phyloP scores from a whole-genome alignment of 2,888 invertebrate genomes.

The Aspidiotus rigidus region DNA sequence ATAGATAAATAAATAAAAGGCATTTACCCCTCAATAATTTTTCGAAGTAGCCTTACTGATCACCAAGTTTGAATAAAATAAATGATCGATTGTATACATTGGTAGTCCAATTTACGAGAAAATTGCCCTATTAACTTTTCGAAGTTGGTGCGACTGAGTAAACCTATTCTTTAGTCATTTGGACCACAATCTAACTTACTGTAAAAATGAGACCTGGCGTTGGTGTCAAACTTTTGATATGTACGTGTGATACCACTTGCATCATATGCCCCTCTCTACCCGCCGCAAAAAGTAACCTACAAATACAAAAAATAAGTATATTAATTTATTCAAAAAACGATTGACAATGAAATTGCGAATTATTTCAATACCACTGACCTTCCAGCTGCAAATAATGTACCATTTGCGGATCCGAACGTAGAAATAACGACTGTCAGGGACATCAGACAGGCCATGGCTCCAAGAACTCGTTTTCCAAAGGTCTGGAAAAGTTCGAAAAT shows the following conservation, averaged over 20 bases:
- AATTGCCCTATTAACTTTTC: too few relatives aligned
- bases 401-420: constrained; percentile 88
- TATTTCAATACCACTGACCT: constrained; percentile 47
- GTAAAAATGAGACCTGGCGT: constrained; percentile 94
- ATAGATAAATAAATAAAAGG: too few relatives aligned
- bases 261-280: constrained; percentile 86
- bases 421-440: constrained; percentile 85
- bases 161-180: neutral
- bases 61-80: too few relatives aligned
- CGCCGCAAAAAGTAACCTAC: constrained; percentile 79
- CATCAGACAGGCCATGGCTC: constrained; percentile 84
- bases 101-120: too few relatives aligned
- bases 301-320: constrained; percentile 20
- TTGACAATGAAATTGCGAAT: neutral
- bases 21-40: too few relatives aligned
- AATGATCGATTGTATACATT: too few relatives aligned
- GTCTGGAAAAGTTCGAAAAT: constrained; percentile 47
- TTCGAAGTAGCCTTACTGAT: too few relatives aligned
- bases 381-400: constrained; percentile 86
- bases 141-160: too few relatives aligned
- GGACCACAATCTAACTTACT: constrained; percentile 54
- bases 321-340: neutral
- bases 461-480: constrained; percentile 78
- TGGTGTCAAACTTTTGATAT: constrained; percentile 81
- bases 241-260: constrained; percentile 83